Percentiles rank a stretch among this genome's conserved stretches.
Conservation (phyloP, 2,113 vertebrate genomes). For the Cinclus cinclus region DNA sequence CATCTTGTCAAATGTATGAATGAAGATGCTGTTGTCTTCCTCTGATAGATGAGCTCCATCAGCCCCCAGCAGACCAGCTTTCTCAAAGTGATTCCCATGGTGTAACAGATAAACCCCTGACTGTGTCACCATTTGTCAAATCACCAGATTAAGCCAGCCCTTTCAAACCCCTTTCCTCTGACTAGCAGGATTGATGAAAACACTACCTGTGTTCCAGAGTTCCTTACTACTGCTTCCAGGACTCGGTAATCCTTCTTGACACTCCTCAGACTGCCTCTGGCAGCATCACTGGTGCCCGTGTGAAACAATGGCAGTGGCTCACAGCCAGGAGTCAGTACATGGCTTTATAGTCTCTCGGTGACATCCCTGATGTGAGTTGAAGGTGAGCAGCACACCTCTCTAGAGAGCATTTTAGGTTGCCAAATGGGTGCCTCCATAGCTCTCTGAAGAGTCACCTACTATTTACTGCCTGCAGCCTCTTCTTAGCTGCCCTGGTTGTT, state of each 20-base stretch:
- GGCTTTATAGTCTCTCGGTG: rapidly evolving
- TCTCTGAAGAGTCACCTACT: background rate
- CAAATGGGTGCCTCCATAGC: background rate
- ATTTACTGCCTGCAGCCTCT: background rate
- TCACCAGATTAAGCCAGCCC: background rate
- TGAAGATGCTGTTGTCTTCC: background rate
- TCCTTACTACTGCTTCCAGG: background rate
- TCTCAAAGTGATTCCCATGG: background rate
- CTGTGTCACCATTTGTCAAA: background rate
- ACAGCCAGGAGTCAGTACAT: background rate
- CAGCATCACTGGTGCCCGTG: too few species aligned
- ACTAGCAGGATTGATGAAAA: background rate
- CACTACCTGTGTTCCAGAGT: background rate
- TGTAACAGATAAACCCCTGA: background rate
- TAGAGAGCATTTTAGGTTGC: background rate
- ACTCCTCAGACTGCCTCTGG: background rate
- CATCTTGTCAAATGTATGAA: background rate
- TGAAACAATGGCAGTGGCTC: background rate
- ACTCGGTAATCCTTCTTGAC: background rate
- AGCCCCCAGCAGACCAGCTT: background rate
- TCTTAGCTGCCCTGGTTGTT: background rate
- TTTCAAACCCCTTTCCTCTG: background rate
- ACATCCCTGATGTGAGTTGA: background rate
- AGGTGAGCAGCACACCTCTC: background rate
- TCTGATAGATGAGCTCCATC: background rate